These are phyloP conservation scores for Amphipoea oculea DNA, from an alignment of 2,888 invertebrate species.

Conservation along the genomic window DNA sequence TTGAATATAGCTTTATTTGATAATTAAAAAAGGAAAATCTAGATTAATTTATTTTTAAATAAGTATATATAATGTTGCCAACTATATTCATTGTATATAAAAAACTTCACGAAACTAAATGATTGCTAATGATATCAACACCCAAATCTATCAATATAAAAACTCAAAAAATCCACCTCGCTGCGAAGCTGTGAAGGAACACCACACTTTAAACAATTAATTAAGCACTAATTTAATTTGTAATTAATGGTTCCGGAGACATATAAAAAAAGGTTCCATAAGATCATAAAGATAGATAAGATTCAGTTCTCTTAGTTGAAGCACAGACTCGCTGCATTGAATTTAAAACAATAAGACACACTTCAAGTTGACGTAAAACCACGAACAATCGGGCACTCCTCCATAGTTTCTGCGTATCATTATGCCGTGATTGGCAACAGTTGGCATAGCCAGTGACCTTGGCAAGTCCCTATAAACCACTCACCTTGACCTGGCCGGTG, in stretches of 20 bases:
- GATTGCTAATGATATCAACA: neutral
- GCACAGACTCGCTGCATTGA: neutral
- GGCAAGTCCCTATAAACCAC: slow-evolving; percentile 71
- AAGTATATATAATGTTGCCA: neutral
- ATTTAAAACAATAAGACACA: slow-evolving; percentile 19
- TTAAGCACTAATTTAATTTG: neutral
- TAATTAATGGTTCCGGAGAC: neutral
- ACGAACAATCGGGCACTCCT: slow-evolving; percentile 36
- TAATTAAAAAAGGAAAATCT: too few species aligned
- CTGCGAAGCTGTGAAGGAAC: neutral
- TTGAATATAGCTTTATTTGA: neutral
- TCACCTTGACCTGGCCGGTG: slow-evolving; percentile 77
- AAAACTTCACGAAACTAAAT: too few species aligned
- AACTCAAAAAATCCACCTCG: neutral
- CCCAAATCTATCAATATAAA: neutral
- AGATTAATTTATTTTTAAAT: neutral
- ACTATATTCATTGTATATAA: too few species aligned
- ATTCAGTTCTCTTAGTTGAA: neutral
- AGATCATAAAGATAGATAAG: neutral
- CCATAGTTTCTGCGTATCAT: slow-evolving; percentile 53
- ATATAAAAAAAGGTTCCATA: neutral
- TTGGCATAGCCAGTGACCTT: slow-evolving; percentile 75
- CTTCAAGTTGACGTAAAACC: slow-evolving; percentile 20
- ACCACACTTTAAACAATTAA: neutral
- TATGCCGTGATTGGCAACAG: slow-evolving; percentile 66